A percentile compares a stretch with the other conserved stretches of the same genome.
Conservation (phyloP, 2,113 vertebrate species). For the Alethe castanea region DNA sequence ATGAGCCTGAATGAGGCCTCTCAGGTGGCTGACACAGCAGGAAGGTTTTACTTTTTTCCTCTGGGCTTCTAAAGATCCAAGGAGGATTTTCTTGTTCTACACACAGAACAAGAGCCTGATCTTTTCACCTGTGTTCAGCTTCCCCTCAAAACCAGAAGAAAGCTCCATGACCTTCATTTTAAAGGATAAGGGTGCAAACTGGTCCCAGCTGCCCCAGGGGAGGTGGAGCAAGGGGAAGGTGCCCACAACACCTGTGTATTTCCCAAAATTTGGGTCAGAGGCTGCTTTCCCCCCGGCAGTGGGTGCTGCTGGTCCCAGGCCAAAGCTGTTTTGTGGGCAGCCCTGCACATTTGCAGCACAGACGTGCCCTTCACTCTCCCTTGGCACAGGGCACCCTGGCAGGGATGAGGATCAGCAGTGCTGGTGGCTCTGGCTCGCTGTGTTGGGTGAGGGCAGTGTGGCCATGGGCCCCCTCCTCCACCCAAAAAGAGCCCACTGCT, state of each 20-base stretch:
- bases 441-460: fast-evolving
- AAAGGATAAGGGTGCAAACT: neutral
- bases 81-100: neutral
- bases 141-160: fast-evolving
- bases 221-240: neutral
- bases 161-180: neutral
- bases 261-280: neutral
- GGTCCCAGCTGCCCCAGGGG: neutral
- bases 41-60: neutral
- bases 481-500: fast-evolving
- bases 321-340: neutral
- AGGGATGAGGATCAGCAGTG: neutral
- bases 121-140: fast-evolving
- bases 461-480: neutral
- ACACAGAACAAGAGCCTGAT: fast-evolving
- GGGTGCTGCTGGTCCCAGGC: neutral
- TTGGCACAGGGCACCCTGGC: neutral
- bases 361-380: neutral
- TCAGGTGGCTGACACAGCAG: neutral
- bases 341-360: fast-evolving
- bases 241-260: neutral
- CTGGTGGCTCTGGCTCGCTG: fast-evolving
- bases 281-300: neutral
- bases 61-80: neutral
- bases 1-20: fast-evolving